Evolutionary conservation across 23 tunicate genomes (phyloP).

Genomic region (Pegea sp.): DNA sequence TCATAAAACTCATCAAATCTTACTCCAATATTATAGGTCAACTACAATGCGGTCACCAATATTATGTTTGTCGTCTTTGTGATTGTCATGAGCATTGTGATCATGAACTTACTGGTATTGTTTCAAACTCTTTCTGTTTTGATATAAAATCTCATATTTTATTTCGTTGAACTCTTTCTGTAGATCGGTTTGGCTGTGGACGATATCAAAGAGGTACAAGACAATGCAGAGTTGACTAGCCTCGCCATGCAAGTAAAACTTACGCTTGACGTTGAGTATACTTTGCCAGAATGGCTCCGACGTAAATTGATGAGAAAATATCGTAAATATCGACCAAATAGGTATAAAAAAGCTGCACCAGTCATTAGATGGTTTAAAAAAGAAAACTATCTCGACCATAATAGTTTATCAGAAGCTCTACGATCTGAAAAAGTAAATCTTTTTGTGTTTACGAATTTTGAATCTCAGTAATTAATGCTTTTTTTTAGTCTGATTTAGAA

Average conservation of each 20-base stretch:
- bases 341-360: slow-evolving; percentile 7
- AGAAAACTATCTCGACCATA: slow-evolving; percentile 27
- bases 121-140: not conserved
- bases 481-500: slow-evolving; percentile 13
- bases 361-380: slow-evolving; percentile 15
- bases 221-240: slow-evolving; percentile 68
- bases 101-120: slow-evolving; percentile 65
- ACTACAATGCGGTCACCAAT: slow-evolving; percentile 45
- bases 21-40: slow-evolving; percentile 11
- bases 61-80: slow-evolving; percentile 49
- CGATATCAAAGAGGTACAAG: slow-evolving; percentile 87
- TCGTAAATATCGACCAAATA: slow-evolving; percentile 32
- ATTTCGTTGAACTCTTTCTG: not conserved
- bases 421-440: slow-evolving; percentile 23
- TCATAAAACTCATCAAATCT: not conserved
- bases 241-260: slow-evolving; percentile 90
- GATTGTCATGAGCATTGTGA: slow-evolving; percentile 79
- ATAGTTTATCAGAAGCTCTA: slow-evolving; percentile 33
- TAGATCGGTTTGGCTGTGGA: slow-evolving; percentile 97
- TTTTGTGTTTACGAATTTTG: not conserved
- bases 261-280: slow-evolving; percentile 71
- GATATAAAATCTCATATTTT: too few species aligned
- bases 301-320: slow-evolving; percentile 17
- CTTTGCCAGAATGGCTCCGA: slow-evolving; percentile 35
- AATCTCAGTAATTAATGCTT: not conserved